Conservation (phyloP, 2,113 vertebrate species). For the Girardinichthys multiradiatus region DNA sequence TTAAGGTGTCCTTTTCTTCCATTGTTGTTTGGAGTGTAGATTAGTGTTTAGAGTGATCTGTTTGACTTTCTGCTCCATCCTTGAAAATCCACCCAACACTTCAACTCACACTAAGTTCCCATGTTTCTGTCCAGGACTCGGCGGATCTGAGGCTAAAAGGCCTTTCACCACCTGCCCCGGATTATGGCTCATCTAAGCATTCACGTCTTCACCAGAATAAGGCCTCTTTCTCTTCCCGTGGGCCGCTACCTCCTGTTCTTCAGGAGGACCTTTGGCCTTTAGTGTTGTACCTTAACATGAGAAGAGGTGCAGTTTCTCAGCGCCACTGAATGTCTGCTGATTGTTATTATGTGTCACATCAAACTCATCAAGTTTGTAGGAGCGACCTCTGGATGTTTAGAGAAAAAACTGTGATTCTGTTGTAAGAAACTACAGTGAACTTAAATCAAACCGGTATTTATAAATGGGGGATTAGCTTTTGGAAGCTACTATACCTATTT, state of each 20-base stretch:
- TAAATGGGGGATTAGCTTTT: conserved; percentile 77
- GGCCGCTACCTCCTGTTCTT: conserved; percentile 2
- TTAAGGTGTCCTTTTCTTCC: too few relatives aligned
- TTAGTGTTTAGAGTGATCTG: too few relatives aligned
- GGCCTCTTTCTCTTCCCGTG: not conserved
- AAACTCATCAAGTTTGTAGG: conserved; percentile 53
- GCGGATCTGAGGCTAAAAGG: conserved; percentile 2
- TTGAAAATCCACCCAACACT: too few relatives aligned
- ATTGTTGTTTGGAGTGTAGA: too few relatives aligned
- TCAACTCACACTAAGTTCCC: too few relatives aligned
- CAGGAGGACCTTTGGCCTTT: conserved; percentile 64
- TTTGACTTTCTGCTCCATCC: too few relatives aligned
- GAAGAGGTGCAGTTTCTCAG: conserved; percentile 26
- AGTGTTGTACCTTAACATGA: conserved; percentile 74
- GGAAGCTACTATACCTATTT: conserved; percentile 80
- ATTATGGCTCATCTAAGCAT: conserved; percentile 1
- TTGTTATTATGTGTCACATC: conserved; percentile 57
- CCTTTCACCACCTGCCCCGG: conserved; percentile 14
- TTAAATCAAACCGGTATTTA: conserved; percentile 77
- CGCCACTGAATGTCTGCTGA: conserved; percentile 77
- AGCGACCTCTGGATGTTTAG: conserved; percentile 68
- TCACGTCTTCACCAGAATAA: conserved; percentile 29
- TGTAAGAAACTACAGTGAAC: conserved; percentile 76
- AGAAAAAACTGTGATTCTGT: conserved; percentile 74
- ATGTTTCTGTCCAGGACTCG: conserved; percentile 10